Evolutionary conservation across 2,888 invertebrate species (phyloP).

Genomic region (Cryptocheilus praepositus): DNA sequence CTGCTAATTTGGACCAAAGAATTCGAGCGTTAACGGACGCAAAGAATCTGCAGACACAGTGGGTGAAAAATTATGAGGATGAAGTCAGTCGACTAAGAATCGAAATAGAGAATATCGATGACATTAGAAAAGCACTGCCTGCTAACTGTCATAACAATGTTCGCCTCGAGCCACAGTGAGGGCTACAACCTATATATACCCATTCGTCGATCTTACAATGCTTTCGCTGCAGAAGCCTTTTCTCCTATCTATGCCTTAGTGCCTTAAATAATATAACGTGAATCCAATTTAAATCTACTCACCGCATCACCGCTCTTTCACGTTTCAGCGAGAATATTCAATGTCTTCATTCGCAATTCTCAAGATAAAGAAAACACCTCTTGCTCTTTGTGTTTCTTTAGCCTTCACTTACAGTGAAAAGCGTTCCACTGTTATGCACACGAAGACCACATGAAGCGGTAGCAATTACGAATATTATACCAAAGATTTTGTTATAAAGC

Average conservation of each 20-base stretch:
- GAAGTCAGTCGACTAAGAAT: constrained; percentile 82
- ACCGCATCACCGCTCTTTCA: too few species aligned
- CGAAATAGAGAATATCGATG: constrained; percentile 89
- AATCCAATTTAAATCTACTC: too few species aligned
- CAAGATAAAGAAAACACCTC: too few species aligned
- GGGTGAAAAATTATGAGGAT: constrained; percentile 87
- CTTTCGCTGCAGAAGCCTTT: not conserved
- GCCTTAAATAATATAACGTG: too few species aligned
- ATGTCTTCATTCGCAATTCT: too few species aligned
- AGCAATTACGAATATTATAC: constrained; percentile 69
- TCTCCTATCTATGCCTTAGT: too few species aligned
- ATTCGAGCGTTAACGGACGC: constrained; percentile 85
- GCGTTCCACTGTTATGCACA: too few species aligned
- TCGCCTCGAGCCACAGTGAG: constrained; percentile 81
- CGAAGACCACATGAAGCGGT: constrained; percentile 25
- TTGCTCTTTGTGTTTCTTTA: too few species aligned
- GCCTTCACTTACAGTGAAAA: too few species aligned
- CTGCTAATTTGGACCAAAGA: constrained; percentile 85
- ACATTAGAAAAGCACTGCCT: constrained; percentile 88
- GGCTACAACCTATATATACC: too few species aligned
- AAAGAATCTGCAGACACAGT: constrained; percentile 77
- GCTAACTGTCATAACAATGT: constrained; percentile 86
- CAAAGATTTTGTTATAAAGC: constrained; percentile 66
- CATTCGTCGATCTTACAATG: not conserved
- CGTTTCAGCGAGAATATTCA: too few species aligned